These are phyloP conservation scores for Menidia menidia DNA, from an alignment of 2,797 vertebrate species.

Conservation along the genomic window DNA sequence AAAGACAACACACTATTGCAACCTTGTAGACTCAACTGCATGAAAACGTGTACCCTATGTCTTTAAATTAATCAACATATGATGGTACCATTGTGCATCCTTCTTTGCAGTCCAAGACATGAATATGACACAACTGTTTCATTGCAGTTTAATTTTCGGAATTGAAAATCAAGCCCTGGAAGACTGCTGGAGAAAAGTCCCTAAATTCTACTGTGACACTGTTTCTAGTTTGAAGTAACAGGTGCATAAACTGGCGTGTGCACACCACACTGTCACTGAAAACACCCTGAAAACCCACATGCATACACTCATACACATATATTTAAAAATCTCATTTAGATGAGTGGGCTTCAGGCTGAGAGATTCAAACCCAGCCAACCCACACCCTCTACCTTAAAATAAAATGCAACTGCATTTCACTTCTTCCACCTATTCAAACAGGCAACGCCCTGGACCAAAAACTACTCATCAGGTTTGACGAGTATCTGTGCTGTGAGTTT, in stretches of 20 bases:
- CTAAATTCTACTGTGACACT: background rate
- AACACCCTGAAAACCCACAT: background rate
- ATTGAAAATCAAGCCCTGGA: slow-evolving; percentile 34
- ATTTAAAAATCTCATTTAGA: background rate
- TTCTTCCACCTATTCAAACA: slow-evolving; percentile 18
- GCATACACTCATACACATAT: background rate
- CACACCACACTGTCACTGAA: background rate
- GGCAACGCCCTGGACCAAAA: slow-evolving; percentile 60
- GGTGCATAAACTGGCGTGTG: background rate
- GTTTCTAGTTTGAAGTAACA: slow-evolving; percentile 32
- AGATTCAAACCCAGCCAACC: slow-evolving; percentile 9
- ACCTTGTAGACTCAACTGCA: no score
- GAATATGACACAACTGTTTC: slow-evolving; percentile 13
- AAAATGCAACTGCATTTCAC: background rate
- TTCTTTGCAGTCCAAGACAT: background rate
- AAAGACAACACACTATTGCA: background rate
- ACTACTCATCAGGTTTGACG: slow-evolving; percentile 56
- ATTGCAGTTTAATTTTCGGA: slow-evolving; percentile 18
- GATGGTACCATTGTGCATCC: background rate
- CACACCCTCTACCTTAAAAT: background rate
- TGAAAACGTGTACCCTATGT: background rate
- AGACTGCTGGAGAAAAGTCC: slow-evolving; percentile 21
- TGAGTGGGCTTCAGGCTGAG: background rate
- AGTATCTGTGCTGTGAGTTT: slow-evolving; percentile 38
- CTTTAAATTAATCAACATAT: background rate